A percentile compares a stretch with the other conserved stretches of the same genome.
These are phyloP conservation scores for Unio delphinus DNA, from an alignment of 2,888 invertebrate genomes.

Conservation along the genomic window DNA sequence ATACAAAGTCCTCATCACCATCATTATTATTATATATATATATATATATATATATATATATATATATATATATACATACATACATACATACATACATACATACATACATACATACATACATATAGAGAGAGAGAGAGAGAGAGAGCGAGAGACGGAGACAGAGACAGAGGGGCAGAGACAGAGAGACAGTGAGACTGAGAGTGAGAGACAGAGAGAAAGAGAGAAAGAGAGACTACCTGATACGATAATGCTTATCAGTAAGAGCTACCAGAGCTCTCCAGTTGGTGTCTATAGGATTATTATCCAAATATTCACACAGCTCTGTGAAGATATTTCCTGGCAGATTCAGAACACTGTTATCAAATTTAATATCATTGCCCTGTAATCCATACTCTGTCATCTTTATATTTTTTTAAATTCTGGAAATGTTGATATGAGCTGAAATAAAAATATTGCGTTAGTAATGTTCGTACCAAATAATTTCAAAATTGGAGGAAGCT, in stretches of 20 bases:
- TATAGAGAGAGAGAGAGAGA: not conserved
- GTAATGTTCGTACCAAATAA: too few relatives aligned
- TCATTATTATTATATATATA: too few relatives aligned
- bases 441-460: too few relatives aligned
- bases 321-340: slow-evolving; percentile 34
- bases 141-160: not conserved
- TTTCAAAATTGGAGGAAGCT: too few relatives aligned
- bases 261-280: slow-evolving; percentile 43
- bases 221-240: slow-evolving; percentile 13
- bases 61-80: not conserved
- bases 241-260: slow-evolving; percentile 18
- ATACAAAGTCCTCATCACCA: too few relatives aligned
- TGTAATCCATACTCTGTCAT: slow-evolving; percentile 20
- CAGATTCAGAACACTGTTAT: slow-evolving; percentile 34
- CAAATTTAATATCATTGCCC: slow-evolving; percentile 17
- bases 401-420: too few relatives aligned
- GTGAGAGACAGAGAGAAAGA: not conserved
- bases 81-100: not conserved
- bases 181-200: not conserved
- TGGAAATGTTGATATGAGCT: too few relatives aligned
- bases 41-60: too few relatives aligned
- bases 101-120: not conserved
- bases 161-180: not conserved
- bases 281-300: slow-evolving; percentile 41
- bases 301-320: slow-evolving; percentile 38